phyloP scores from a whole-genome alignment of 2,113 vertebrate species.

The Alouatta palliata region DNA sequence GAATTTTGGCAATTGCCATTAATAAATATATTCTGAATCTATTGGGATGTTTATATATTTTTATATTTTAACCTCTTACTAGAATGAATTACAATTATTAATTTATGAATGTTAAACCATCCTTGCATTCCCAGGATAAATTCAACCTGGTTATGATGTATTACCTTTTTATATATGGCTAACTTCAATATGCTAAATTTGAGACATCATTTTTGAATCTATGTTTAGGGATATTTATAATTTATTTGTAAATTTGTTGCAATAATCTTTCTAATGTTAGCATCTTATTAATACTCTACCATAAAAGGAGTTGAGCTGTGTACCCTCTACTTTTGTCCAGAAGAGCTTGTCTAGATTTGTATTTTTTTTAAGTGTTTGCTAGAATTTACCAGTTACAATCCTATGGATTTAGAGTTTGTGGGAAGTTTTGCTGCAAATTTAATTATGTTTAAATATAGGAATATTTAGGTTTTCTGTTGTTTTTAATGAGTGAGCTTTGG shows the following conservation, averaged over 20 bases:
- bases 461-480: not conserved
- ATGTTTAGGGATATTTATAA: not conserved
- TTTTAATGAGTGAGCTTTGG: not conserved
- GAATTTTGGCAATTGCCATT: not conserved
- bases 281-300: not conserved
- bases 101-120: not conserved
- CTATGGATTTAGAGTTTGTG: not conserved
- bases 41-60: not conserved
- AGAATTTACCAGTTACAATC: not conserved
- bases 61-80: not conserved
- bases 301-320: not conserved
- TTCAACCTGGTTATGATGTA: not conserved
- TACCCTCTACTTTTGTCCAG: not conserved
- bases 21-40: not conserved
- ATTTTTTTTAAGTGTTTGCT: not conserved
- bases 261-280: not conserved
- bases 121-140: not conserved
- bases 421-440: not conserved
- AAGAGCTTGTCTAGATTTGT: not conserved
- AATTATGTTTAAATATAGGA: not conserved
- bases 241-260: not conserved
- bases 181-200: not conserved
- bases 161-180: not conserved
- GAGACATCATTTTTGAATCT: not conserved
- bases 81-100: not conserved